Percentiles rank a stretch among this genome's conserved stretches.
These are phyloP conservation scores for Netelia melanura DNA, from an alignment of 2,888 invertebrate genomes.

Conservation along the genomic window DNA sequence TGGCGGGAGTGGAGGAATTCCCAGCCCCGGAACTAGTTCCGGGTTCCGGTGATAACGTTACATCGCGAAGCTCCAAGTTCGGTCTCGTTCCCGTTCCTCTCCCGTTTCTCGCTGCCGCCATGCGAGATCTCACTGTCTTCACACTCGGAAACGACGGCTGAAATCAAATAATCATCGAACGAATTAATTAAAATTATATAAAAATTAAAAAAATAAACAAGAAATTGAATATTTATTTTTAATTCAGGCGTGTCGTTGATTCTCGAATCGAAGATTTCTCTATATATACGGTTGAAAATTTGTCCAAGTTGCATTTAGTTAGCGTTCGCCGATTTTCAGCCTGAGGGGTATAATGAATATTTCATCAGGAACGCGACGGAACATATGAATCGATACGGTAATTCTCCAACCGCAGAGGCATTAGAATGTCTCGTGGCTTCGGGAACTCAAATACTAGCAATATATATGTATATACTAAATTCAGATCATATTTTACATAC, in stretches of 20 bases:
- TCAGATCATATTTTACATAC: slow-evolving; percentile 13
- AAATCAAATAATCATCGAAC: slow-evolving; percentile 11
- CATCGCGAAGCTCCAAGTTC: slow-evolving; percentile 3
- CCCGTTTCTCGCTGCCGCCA: slow-evolving; percentile 19
- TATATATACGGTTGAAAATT: too few species aligned
- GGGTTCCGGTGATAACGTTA: slow-evolving; percentile 53
- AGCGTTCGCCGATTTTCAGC: too few species aligned
- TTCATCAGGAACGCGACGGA: too few species aligned
- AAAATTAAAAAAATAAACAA: too few species aligned
- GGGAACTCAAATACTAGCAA: neutral
- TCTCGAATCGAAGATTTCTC: too few species aligned
- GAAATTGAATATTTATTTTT: too few species aligned
- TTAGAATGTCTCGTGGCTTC: slow-evolving; percentile 45
- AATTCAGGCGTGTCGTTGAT: too few species aligned
- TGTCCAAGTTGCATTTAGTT: too few species aligned
- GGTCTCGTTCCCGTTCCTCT: slow-evolving; percentile 12
- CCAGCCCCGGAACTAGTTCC: slow-evolving; percentile 26
- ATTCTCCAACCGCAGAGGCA: slow-evolving; percentile 35
- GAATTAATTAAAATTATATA: neutral
- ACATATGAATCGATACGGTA: slow-evolving; percentile 38
- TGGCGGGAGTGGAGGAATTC: neutral
- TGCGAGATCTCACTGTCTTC: slow-evolving; percentile 54
- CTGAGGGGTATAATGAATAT: too few species aligned
- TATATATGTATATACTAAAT: neutral
- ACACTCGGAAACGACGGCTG: slow-evolving; percentile 56